A percentile compares a stretch with the other conserved stretches of the same genome.
phyloP scores from a whole-genome alignment of 2,797 vertebrate genomes.

The Chelonia mydas region DNA sequence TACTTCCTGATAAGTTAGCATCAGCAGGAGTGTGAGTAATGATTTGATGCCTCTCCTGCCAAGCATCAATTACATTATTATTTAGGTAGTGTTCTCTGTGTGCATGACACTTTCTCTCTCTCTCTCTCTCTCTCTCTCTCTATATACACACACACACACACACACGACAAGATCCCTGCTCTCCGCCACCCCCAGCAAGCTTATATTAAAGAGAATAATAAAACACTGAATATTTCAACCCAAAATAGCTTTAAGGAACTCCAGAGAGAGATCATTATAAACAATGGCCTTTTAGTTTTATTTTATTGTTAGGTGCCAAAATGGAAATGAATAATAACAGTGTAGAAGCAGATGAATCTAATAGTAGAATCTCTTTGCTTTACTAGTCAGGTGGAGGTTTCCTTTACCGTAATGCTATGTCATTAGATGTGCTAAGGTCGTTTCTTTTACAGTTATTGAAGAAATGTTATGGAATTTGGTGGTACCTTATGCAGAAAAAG shows the following conservation, averaged over 20 bases:
- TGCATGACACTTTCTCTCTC: not conserved
- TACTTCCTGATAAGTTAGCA: not conserved
- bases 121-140: no score
- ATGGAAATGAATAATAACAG: not conserved
- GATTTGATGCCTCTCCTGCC: not conserved
- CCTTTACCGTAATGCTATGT: accelerated
- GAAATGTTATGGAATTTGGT: not conserved
- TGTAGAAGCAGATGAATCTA: accelerated
- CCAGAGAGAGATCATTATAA: not conserved
- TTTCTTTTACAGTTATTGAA: not conserved
- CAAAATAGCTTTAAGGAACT: accelerated
- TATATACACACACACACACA: no score
- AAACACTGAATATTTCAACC: not conserved
- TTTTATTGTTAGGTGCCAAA: not conserved
- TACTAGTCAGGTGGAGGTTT: accelerated
- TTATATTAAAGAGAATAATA: not conserved
- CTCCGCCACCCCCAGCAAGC: not conserved
- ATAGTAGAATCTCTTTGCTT: not conserved
- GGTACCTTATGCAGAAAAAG: not conserved
- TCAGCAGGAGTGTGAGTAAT: not conserved
- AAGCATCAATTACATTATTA: not conserved
- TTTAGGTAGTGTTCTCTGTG: not conserved
- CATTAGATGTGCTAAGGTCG: not conserved
- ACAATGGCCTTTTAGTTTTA: not conserved
- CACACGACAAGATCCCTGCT: not conserved